phyloP scores from a whole-genome alignment of 1,140 invertebrate genomes.

The Drosophila nikananu region DNA sequence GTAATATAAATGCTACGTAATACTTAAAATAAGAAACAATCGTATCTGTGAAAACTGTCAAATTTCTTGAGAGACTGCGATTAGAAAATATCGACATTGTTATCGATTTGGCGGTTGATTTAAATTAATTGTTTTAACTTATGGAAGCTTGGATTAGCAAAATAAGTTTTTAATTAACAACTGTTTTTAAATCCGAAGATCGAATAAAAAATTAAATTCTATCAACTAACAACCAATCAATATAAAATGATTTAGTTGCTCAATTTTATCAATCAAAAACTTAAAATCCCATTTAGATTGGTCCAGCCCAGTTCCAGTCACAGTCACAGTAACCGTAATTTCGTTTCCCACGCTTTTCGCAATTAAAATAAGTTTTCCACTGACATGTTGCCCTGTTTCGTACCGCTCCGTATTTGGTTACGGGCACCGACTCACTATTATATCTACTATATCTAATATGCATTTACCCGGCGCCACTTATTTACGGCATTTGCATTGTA shows the following conservation, averaged over 20 bases:
- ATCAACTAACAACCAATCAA: background rate
- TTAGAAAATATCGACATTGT: too few relatives aligned
- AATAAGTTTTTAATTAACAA: fast-evolving
- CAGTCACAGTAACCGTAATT: constrained; percentile 20
- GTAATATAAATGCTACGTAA: too few relatives aligned
- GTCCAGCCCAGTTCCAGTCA: constrained; percentile 37
- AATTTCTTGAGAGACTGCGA: background rate
- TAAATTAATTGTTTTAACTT: background rate
- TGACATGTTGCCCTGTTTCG: constrained; percentile 26
- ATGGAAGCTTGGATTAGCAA: background rate
- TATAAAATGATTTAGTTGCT: background rate
- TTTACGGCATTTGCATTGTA: constrained; percentile 64
- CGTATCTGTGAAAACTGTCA: background rate
- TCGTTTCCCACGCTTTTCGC: constrained; percentile 2
- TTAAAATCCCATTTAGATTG: background rate
- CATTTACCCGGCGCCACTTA: constrained; percentile 50
- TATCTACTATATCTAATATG: constrained; percentile 47
- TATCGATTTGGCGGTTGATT: background rate
- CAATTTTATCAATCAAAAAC: background rate
- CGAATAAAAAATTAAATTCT: background rate
- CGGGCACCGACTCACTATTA: constrained; percentile 21
- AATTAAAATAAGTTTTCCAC: constrained; percentile 45
- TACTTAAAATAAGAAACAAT: too few relatives aligned
- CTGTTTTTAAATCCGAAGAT: background rate
- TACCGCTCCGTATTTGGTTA: constrained; percentile 70